phyloP scores from a whole-genome alignment of 1,140 invertebrate species.

The Andrena cerasifolii region DNA sequence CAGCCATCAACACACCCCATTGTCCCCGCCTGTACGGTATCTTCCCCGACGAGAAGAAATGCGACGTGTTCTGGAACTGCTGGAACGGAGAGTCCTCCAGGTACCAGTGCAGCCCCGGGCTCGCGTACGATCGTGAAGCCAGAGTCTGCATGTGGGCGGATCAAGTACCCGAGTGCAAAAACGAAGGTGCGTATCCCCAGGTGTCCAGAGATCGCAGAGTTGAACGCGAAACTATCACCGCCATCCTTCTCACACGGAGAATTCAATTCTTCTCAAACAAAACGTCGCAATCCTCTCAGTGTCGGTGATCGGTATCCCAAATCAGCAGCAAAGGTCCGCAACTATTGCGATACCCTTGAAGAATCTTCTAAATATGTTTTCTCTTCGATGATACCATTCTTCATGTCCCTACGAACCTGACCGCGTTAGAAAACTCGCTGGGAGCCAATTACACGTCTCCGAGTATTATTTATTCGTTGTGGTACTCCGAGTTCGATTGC shows the following conservation, averaged over 20 bases:
- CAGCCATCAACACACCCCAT: slow-evolving; percentile 92
- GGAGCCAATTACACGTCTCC: too few relatives aligned
- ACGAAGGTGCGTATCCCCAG: slow-evolving; percentile 86
- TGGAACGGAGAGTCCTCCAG: slow-evolving; percentile 97
- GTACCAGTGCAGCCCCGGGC: slow-evolving; percentile 96
- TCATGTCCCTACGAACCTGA: too few relatives aligned
- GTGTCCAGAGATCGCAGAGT: not conserved
- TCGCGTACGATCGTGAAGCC: slow-evolving; percentile 95
- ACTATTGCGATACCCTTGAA: too few relatives aligned
- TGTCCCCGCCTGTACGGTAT: slow-evolving; percentile 95
- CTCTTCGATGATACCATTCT: not conserved
- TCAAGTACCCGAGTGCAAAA: slow-evolving; percentile 94
- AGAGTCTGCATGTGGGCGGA: slow-evolving; percentile 98
- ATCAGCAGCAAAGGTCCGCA: too few relatives aligned
- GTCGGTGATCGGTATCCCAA: too few relatives aligned
- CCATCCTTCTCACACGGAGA: too few relatives aligned
- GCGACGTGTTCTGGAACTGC: slow-evolving; percentile 97
- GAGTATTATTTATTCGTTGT: slow-evolving; percentile 9
- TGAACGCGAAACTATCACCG: too few relatives aligned
- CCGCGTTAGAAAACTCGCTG: too few relatives aligned
- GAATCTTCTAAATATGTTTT: too few relatives aligned
- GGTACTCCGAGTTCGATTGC: not conserved
- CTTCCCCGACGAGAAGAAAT: slow-evolving; percentile 94
- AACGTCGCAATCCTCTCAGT: too few relatives aligned
- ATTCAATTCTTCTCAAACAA: too few relatives aligned